Base-by-base conservation (phyloP, 1,140 invertebrate species). In the Platyscapa corneri region DNA sequence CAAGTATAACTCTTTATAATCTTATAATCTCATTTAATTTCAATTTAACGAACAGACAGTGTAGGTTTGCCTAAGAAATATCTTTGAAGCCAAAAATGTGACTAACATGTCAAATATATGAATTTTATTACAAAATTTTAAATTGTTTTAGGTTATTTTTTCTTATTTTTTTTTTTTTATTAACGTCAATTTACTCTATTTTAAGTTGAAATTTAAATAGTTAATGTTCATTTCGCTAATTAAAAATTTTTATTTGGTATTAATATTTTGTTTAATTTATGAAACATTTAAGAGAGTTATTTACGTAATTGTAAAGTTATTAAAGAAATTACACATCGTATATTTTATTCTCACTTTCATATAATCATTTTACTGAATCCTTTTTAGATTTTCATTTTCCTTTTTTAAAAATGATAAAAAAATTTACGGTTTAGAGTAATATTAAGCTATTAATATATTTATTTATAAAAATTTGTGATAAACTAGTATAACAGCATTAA, bases 1-100 rank as follows among this genome's bases (percentile, higher is more conserved):
- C 0, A 20, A 70, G 18, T 72, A 84, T 84, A 79, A 84, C n/a
- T 84, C 79, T 79, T 79, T 39, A 34, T 37, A 53, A 64, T 37
- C 12, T n/a, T 65, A 72, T 60, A 84, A 84, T 84, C 83, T 79
- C 83, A 84, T 84, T 84, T 84, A 84, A 84, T 84, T 84, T 84
- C 64, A 72, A 79, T 79, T 84, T 72, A 80, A 85, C 77, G 77
- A 49, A 64, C 76, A 74, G 67, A 80, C 67, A 80, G 77, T 79
- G 46, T 64, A 80, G 67, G 67, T 80, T 80, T 46, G 77, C 83
- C 83, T 80, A 27, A 77, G 75, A 37, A 67, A 39, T 46, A 34
- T 60, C 37, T 34, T 64, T 37, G 32, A 10, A 39, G 42, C 56
- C 75, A 79, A 42, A 80, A 85, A 49, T 46, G 34, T 49, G 49